Base-by-base conservation (phyloP, 2,888 invertebrate species). In the Stenodera caucasica region DNA sequence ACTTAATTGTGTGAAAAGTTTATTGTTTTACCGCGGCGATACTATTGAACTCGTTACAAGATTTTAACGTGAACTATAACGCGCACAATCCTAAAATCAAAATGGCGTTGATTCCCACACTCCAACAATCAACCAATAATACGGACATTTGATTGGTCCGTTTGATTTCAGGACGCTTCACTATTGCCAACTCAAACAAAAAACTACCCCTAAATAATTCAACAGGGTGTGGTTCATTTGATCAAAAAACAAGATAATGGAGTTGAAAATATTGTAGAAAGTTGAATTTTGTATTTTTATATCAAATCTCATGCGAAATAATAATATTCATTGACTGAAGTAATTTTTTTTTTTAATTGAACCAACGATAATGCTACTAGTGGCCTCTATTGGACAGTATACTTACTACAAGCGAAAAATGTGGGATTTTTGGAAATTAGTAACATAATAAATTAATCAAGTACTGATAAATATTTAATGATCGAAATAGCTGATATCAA, bases 41-140 rank as follows among this genome's bases (percentile, higher is more conserved):
- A 45, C 45, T 45, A 45, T 45, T 45, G 45, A 45, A 63, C 68
- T 59, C 55, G 56, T 57, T 56, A 74, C 69, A 71, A 71, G 45
- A 76, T 71, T 74, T 74, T 70, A 66, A 45, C 65, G 69, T 70
- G 68, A 71, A 78, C 77, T 78, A 72, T 77, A 76, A 72, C 76
- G 78, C 79, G 78, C 77, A 78, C 70, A 72, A 76, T 74, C 75
- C 68, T 72, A 66, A 76, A 74, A 45, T 74, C 75, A 77, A 78
- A 70, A 77, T 78, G 78, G 79, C 77, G 77, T 72, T 67, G 67
- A 45, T 45, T 21, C 45, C 45, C 45, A 71, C 70, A 72, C 73
- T 70, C 70, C 72, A 71, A 68, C 64, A 65, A 61, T 12, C 11
- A 56, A 62, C 61, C 59, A 60, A 55, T 64, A 72, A 75, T 71